Percentiles rank a stretch among this genome's conserved stretches.
Conservation (phyloP, 1,140 invertebrate species). For the Adoxophyes honmai region DNA sequence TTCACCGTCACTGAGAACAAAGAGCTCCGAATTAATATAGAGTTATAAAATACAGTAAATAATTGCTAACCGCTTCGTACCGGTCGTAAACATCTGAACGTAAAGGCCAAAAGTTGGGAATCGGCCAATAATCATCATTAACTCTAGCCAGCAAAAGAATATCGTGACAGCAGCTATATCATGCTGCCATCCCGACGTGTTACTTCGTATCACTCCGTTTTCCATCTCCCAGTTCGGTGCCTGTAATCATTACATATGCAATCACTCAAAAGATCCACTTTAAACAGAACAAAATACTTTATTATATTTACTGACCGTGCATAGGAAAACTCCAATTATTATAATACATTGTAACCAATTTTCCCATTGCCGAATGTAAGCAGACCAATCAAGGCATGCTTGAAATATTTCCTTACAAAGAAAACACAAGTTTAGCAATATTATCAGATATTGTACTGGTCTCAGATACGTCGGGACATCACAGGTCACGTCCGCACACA, state of each 20-base stretch:
- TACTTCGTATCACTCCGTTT: constrained; percentile 44
- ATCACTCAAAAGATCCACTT: background rate
- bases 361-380: constrained; percentile 88
- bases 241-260: constrained; percentile 32
- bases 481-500: constrained; percentile 66
- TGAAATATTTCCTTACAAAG: constrained; percentile 85
- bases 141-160: constrained; percentile 86
- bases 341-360: constrained; percentile 90
- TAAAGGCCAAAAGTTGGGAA: constrained; percentile 92
- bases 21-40: background rate
- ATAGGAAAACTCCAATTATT: constrained; percentile 82
- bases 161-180: constrained; percentile 88
- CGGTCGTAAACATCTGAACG: constrained; percentile 90
- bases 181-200: constrained; percentile 83
- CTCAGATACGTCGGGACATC: constrained; percentile 69
- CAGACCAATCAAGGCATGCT: constrained; percentile 80
- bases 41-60: background rate
- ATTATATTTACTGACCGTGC: constrained; percentile 66
- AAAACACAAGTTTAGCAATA: constrained; percentile 80
- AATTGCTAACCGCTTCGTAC: constrained; percentile 36
- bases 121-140: constrained; percentile 90
- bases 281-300: constrained; percentile 10
- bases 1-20: constrained; percentile 83
- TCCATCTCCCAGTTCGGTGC: constrained; percentile 59
- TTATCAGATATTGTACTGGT: constrained; percentile 78